Evolutionary conservation across 2,113 vertebrate species (phyloP), one percentile per base, ranked within the genome.

Genomic region (Takifugu flavidus): DNA sequence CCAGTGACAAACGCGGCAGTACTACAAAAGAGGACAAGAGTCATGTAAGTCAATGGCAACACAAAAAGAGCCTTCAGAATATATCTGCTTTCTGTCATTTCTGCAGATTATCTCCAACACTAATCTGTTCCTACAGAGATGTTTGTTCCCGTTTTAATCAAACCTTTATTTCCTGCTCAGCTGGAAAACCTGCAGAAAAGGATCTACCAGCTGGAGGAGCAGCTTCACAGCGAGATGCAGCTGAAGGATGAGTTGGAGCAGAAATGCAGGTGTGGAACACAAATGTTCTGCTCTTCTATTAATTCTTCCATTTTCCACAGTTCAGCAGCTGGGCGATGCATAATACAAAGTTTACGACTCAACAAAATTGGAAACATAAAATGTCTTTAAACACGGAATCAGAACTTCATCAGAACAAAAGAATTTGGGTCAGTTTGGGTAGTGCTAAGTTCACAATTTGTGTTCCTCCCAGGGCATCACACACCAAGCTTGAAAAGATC

Each of bases 201-300:
- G 84, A 91, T 98, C 68, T 95, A 95, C 80, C 93, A 96, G 62
- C 91, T 98, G 72, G 95, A 99, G 85, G 96, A 98, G 85, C 95
- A 98, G 71, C 91, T 99, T 51, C 94, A 98, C 84, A 93, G 92
- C 85, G 97, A 98, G 91, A 98, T 98, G 92, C 95, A 98, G 57
- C 82, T 95, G 66, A 99, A 98, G 90, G 97, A 99, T 81, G 96
- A 99, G 89, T 91, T 98, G 91, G 97, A 99, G 74, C 95, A 98
- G 59, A 98, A 96, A 82, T 98, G 92, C 94, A 95, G 96, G 97
- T 98, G 69, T n/a, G 74, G n/a, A 60, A 27, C 13, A 10, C 20
- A 25, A 20, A 4, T 20, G 15, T n/a, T 15, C 13, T 45, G 15
- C 45, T n/a, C 13, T n/a, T 6, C 2, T 27, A 62, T 15, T 11